Base-by-base conservation (phyloP, 2,113 vertebrate species). In the Oncorhynchus masou region DNA sequence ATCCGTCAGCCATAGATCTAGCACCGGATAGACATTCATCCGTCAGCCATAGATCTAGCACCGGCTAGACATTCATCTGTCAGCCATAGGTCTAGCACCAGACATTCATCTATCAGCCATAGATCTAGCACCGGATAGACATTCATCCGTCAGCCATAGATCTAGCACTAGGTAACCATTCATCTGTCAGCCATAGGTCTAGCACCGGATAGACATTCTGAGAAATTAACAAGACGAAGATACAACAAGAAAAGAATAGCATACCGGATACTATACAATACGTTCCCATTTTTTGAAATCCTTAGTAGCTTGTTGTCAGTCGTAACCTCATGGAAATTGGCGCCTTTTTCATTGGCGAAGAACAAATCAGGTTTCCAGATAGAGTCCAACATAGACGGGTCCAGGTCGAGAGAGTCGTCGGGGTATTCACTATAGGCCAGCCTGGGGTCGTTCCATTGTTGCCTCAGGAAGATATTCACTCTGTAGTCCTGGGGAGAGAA, bases 291-390 rank as follows among this genome's bases (percentile, higher is more conserved):
- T 81, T 96, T 95, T 27, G 97, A 97, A 88, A 99, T 99, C 77
- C 98, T 93, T 39, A 99, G 91, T 83, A 99, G 91, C 85, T 99
- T 99, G 94, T 99, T 99, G 93, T 99, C 98, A 0, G 98, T 99
- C 75, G 98, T 99, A 70, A 99, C 96, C 93, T 99, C 98, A 0
- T 99, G 98, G 88, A 99, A 99, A 85, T 99, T 98, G 54, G 98
- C 98, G 15, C 97, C 98, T 77, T 99, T 99, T 91, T 99, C 98
- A 0, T 99, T 99, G 81, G 98, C 98, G 0, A 99, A 99, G 92
- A 99, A 99, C 94, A 99, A 84, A 83, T 99, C 98, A 0, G 98
- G 98, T 75, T 99, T 99, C 98, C 98, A 99, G 93, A 99, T 99
- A 87, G 97, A 99, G 88, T 99, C 98, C 92, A 99, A 85, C 98